phyloP scores from a whole-genome alignment of 2,888 invertebrate species.

The Caenorhabditis afra region DNA sequence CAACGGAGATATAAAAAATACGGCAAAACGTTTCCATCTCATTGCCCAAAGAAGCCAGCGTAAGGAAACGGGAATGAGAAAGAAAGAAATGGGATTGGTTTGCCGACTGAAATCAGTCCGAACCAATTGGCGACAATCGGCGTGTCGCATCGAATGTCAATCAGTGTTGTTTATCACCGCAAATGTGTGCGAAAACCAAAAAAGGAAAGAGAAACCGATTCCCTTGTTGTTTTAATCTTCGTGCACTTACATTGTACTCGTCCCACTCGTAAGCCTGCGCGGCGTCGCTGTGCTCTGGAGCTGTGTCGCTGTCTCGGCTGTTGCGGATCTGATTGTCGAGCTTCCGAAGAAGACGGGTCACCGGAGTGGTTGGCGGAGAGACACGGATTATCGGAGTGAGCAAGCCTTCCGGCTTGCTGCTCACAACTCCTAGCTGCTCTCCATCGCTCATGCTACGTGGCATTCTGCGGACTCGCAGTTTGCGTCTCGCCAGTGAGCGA shows the following conservation, averaged over 20 bases:
- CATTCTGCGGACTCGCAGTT: constrained; percentile 65
- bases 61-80: not conserved
- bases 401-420: constrained; percentile 46
- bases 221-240: not conserved
- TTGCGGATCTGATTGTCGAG: constrained; percentile 59
- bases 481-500: constrained; percentile 53
- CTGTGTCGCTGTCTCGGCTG: constrained; percentile 55
- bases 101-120: constrained; percentile 28
- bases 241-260: constrained; percentile 70
- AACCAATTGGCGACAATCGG: constrained; percentile 32
- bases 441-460: constrained; percentile 75
- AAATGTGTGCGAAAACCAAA: constrained; percentile 16
- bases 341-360: constrained; percentile 64
- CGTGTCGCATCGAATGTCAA: constrained; percentile 39
- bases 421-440: constrained; percentile 68
- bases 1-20: not conserved
- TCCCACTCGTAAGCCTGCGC: constrained; percentile 73
- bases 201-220: constrained; percentile 24
- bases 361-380: constrained; percentile 65
- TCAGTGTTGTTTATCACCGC: constrained; percentile 50
- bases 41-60: not conserved
- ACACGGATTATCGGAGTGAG: constrained; percentile 63
- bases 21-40: too few species aligned
- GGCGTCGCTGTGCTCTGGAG: constrained; percentile 65
- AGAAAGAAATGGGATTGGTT: constrained; percentile 6